Evolutionary conservation across 2,888 invertebrate species (phyloP).

Genomic region (Ypsolopha sequella): DNA sequence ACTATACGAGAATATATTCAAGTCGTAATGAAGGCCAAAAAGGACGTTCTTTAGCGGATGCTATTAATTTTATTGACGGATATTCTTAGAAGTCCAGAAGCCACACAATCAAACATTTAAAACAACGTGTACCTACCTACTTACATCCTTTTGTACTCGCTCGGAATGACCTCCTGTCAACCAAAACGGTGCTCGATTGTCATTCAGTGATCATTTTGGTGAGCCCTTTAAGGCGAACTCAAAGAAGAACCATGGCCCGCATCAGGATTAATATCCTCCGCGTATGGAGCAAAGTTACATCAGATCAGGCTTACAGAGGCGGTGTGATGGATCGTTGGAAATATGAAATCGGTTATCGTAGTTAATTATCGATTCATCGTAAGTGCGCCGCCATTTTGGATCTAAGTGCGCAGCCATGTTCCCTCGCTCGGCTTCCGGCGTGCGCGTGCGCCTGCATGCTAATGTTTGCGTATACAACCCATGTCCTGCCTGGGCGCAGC

Average conservation of each 20-base stretch:
- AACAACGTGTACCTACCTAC: constrained; percentile 26
- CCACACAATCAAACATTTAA: constrained; percentile 45
- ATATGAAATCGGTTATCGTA: constrained; percentile 62
- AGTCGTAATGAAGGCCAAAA: background rate
- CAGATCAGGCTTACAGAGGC: constrained; percentile 37
- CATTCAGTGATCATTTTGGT: constrained; percentile 28
- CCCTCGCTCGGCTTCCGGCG: constrained; percentile 61
- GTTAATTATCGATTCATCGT: constrained; percentile 65
- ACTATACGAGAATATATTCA: background rate
- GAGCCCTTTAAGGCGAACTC: constrained; percentile 36
- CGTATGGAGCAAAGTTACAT: constrained; percentile 40
- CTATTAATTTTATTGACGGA: background rate
- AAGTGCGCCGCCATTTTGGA: constrained; percentile 60
- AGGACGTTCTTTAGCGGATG: background rate
- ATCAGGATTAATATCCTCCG: constrained; percentile 37
- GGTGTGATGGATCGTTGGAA: constrained; percentile 38
- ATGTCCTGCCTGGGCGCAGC: constrained; percentile 35
- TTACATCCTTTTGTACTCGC: constrained; percentile 26
- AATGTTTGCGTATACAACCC: constrained; percentile 48
- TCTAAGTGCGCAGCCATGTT: constrained; percentile 56
- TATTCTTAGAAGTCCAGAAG: constrained; percentile 27
- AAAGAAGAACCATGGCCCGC: constrained; percentile 40
- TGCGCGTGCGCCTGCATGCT: constrained; percentile 60
- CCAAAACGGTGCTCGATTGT: constrained; percentile 37
- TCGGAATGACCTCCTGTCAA: constrained; percentile 38